A percentile compares a stretch with the other conserved stretches of the same genome.
phyloP scores from a whole-genome alignment of 1,140 invertebrate genomes.

The Lepidurus arcticus region DNA sequence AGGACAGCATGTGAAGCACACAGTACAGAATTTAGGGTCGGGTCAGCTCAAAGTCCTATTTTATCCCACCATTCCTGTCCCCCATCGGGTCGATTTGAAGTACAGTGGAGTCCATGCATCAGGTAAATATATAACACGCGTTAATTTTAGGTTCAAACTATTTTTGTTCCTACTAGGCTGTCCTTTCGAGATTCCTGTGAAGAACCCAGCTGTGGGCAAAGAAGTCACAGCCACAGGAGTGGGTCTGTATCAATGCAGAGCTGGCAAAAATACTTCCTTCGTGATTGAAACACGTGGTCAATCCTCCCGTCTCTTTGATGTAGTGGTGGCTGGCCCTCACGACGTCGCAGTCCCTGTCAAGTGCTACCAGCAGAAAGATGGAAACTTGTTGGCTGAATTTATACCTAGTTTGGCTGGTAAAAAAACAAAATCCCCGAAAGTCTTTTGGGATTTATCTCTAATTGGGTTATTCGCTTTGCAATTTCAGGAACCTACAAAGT shows the following conservation, averaged over 20 bases:
- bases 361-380: constrained; percentile 93
- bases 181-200: constrained; percentile 50
- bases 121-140: constrained; percentile 41
- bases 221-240: constrained; percentile 70
- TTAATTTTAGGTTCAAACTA: neutral
- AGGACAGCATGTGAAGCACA: constrained; percentile 70
- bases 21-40: constrained; percentile 60
- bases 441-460: neutral
- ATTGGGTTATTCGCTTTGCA: neutral
- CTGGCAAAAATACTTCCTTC: constrained; percentile 74
- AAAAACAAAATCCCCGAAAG: neutral
- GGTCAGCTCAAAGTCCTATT: constrained; percentile 65
- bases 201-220: constrained; percentile 58
- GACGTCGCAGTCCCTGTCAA: constrained; percentile 84
- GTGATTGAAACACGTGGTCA: constrained; percentile 80
- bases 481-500: constrained; percentile 55
- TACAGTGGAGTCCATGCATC: constrained; percentile 67
- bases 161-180: constrained; percentile 43
- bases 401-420: constrained; percentile 58
- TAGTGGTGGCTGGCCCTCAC: constrained; percentile 77
- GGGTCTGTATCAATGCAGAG: constrained; percentile 73
- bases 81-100: constrained; percentile 71
- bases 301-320: constrained; percentile 81
- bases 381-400: constrained; percentile 85
- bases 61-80: constrained; percentile 69